Conservation (phyloP, 2,888 invertebrate genomes). For the Hybos culiciformis region DNA sequence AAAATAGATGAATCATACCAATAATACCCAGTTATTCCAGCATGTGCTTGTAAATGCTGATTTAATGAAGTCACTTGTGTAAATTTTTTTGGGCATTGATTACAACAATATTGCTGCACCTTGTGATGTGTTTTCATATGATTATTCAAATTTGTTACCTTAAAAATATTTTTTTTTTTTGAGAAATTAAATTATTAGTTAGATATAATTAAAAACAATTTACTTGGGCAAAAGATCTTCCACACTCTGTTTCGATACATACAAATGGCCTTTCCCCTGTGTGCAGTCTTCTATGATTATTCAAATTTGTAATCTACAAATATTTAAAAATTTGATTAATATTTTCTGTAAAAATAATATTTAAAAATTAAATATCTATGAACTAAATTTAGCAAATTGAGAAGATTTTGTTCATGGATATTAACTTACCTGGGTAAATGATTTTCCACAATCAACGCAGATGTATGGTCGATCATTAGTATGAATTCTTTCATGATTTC, state of each 20-base stretch:
- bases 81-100: conserved; percentile 36
- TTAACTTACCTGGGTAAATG: conserved; percentile 31
- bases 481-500: conserved; percentile 36
- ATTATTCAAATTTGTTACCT: conserved; percentile 37
- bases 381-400: no score
- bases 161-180: conserved; percentile 4
- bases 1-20: no score
- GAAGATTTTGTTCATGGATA: no score
- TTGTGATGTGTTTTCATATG: conserved; percentile 38
- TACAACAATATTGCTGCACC: conserved; percentile 36
- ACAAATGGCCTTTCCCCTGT: conserved; percentile 36
- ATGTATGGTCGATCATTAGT: conserved; percentile 36
- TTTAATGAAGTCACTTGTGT: conserved; percentile 36
- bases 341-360: no score
- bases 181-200: background rate
- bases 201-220: background rate
- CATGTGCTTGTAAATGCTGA: conserved; percentile 35
- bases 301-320: conserved; percentile 33
- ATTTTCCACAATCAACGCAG: conserved; percentile 36
- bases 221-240: conserved; percentile 36
- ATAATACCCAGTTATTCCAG: conserved; percentile 34
- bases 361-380: no score
- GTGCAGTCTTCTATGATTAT: conserved; percentile 35
- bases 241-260: conserved; percentile 36
- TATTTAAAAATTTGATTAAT: no score